phyloP scores from a whole-genome alignment of 2,888 invertebrate species.

The Hoplodrina blanda region DNA sequence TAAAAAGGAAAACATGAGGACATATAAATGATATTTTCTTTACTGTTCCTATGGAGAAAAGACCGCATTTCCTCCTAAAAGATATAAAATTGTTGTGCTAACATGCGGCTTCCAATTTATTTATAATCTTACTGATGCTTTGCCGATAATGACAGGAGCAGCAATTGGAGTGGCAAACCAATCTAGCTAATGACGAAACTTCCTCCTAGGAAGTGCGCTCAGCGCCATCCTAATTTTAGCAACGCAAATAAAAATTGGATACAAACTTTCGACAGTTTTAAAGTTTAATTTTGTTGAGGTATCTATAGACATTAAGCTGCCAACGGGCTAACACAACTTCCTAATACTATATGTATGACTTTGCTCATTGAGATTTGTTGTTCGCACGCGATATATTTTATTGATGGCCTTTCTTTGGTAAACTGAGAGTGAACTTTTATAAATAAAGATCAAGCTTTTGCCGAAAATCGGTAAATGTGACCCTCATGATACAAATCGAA shows the following conservation, averaged over 20 bases:
- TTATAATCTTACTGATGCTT: conserved; percentile 42
- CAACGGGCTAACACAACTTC: conserved; percentile 7
- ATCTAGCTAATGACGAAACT: conserved; percentile 66
- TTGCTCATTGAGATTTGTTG: conserved; percentile 19
- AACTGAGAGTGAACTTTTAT: conserved; percentile 25
- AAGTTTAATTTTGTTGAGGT: conserved; percentile 41
- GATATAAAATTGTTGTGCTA: conserved; percentile 26
- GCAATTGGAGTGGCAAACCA: conserved; percentile 62
- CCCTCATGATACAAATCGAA: conserved; percentile 11
- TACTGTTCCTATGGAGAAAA: too few relatives aligned
- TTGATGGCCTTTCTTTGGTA: conserved; percentile 24
- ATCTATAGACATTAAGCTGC: conserved; percentile 15
- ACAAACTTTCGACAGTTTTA: conserved; percentile 51
- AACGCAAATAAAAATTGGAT: conserved; percentile 60
- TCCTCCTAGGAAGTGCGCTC: conserved; percentile 56
- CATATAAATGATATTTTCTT: too few relatives aligned
- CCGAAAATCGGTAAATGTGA: conserved; percentile 12
- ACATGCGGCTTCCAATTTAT: conserved; percentile 45
- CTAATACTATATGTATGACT: conserved; percentile 27
- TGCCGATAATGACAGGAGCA: conserved; percentile 55
- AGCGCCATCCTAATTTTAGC: conserved; percentile 53
- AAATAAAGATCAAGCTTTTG: conserved; percentile 45
- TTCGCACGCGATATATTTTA: conserved; percentile 40
- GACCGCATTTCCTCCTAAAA: neutral
- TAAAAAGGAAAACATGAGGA: too few relatives aligned